Evolutionary conservation across 2,113 vertebrate genomes (phyloP), one percentile per base, ranked within the genome.

Genomic region (Petaurus breviceps): DNA sequence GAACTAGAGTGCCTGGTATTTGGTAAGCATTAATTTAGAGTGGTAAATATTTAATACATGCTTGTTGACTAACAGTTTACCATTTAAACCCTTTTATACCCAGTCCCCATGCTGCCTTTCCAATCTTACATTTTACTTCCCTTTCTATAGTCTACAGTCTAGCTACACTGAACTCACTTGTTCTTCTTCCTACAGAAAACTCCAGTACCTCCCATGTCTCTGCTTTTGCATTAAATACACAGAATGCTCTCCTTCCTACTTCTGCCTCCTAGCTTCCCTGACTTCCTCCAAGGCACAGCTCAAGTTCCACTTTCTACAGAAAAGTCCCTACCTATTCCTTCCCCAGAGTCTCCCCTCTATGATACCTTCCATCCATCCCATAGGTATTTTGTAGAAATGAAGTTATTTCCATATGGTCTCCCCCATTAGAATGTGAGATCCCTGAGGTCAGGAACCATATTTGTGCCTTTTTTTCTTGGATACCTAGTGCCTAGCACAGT

Each of bases 151-250:
- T 37, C 31, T n/a, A 68, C 37, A 68, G 1, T 19, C 12, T 68
- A 37, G 12, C 61, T 61, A 11, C 28, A 61, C 4, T 16, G 61
- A 31, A 16, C 31, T n/a, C 25, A n/a, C 31, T 61, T 2, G 11
- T 12, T n/a, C 12, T n/a, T 68, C 61, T 14, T 5, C 4, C 31
- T n/a, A 14, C 4, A 5, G 3, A n/a, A 11, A 11, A n/a, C 1
- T 37, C 4, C 61, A 37, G 0, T 37, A 77, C 5, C 16, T 77
- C 37, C 5, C 37, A 22, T 16, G 22, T 77, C 16, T 77, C 37
- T 43, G 14, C 61, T 68, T 43, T 77, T 43, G 37, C 68, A 43
- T 22, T 77, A 6, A 16, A 37, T 68, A 68, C 61, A 3, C 31
- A 9, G 24, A 55, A 12, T 61, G 9, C 28, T 61, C 10, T 61